phyloP scores from a whole-genome alignment of 1,140 invertebrate species.

The Phymastichus coffea region DNA sequence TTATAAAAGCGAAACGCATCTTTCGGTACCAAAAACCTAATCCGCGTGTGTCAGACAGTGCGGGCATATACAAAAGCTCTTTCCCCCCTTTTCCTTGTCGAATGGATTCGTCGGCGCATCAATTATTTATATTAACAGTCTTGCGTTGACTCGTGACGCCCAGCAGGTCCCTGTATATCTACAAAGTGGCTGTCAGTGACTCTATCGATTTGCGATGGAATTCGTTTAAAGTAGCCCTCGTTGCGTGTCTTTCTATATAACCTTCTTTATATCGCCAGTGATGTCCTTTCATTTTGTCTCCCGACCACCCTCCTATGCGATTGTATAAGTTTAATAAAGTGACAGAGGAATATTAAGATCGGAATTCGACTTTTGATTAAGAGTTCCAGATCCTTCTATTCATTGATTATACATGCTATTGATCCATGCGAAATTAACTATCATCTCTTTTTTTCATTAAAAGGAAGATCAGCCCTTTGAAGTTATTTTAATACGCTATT shows the following conservation, averaged over 20 bases:
- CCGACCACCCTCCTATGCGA: not conserved
- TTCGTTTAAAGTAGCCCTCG: constrained; percentile 25
- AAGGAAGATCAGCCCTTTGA: too few relatives aligned
- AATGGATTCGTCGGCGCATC: constrained; percentile 31
- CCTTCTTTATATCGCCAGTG: not conserved
- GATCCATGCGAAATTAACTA: too few relatives aligned
- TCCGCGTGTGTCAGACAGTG: too few relatives aligned
- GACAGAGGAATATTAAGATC: not conserved
- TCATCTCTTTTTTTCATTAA: too few relatives aligned
- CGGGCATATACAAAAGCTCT: too few relatives aligned
- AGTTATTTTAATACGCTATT: too few relatives aligned
- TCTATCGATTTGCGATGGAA: constrained; percentile 23
- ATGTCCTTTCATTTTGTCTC: not conserved
- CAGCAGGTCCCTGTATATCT: not conserved
- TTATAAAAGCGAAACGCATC: too few relatives aligned
- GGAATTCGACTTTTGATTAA: too few relatives aligned
- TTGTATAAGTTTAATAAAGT: not conserved
- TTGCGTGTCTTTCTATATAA: too few relatives aligned
- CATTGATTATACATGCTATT: too few relatives aligned
- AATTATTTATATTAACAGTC: constrained; percentile 51
- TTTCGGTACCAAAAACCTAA: too few relatives aligned
- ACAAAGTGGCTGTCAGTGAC: constrained; percentile 17
- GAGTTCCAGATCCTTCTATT: too few relatives aligned
- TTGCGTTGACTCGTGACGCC: constrained; percentile 25
- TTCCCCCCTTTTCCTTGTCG: not conserved